Percentiles rank a stretch among this genome's conserved stretches.
Evolutionary conservation across 2,113 vertebrate genomes (phyloP).

Genomic region (Cyprinodon tularosa): DNA sequence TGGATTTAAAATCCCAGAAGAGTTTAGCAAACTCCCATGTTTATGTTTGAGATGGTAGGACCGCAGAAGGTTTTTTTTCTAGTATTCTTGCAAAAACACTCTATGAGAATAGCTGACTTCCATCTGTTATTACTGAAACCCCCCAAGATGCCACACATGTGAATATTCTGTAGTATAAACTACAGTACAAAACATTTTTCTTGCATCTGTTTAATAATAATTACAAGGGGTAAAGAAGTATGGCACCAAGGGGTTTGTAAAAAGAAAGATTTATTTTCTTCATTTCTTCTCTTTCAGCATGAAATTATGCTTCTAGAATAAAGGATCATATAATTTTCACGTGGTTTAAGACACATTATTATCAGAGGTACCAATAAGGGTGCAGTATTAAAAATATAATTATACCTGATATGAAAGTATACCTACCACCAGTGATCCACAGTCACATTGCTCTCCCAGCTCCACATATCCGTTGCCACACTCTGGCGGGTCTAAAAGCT

Average conservation of each 20-base stretch:
- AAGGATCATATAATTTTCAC: not conserved
- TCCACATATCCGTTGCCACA: conserved; percentile 97
- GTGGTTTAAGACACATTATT: too few relatives aligned
- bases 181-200: not conserved
- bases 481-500: conserved; percentile 92
- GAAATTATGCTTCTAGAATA: not conserved
- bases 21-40: not conserved
- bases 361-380: not conserved
- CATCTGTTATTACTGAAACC: too few relatives aligned
- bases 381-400: not conserved
- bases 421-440: conserved; percentile 89
- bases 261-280: too few relatives aligned
- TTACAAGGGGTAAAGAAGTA: too few relatives aligned
- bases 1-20: too few relatives aligned
- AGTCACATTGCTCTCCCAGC: conserved; percentile 94
- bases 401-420: not conserved
- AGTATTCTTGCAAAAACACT: too few relatives aligned
- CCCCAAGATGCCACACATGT: too few relatives aligned
- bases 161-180: not conserved
- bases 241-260: not conserved
- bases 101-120: not conserved
- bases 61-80: too few relatives aligned
- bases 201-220: too few relatives aligned
- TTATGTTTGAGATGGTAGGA: not conserved
- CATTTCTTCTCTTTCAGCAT: too few relatives aligned